phyloP scores from a whole-genome alignment of 23 tunicate species.

The Ciona savignyi region DNA sequence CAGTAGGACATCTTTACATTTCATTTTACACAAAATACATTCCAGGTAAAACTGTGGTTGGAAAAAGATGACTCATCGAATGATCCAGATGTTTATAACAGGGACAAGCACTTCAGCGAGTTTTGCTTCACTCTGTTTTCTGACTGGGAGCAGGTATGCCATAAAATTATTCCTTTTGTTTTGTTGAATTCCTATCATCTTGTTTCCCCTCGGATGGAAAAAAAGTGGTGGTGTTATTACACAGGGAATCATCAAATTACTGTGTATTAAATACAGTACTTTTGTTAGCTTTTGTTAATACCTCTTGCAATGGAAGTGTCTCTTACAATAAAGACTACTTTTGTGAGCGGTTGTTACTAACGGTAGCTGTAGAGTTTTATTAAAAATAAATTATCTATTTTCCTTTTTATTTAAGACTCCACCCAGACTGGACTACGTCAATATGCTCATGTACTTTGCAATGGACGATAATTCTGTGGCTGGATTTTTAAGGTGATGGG shows the following conservation, averaged over 20 bases:
- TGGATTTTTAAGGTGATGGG: conserved; percentile 43
- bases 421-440: conserved; percentile 71
- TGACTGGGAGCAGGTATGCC: conserved; percentile 73
- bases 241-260: not conserved
- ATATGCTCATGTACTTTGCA: conserved; percentile 90
- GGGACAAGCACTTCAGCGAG: conserved; percentile 31
- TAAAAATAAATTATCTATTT: too few relatives aligned
- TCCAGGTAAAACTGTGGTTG: conserved; percentile 42
- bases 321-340: too few relatives aligned
- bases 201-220: too few relatives aligned
- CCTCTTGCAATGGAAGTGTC: not conserved
- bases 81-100: conserved; percentile 33
- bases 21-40: too few relatives aligned
- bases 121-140: conserved; percentile 69
- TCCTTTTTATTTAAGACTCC: too few relatives aligned
- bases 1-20: too few relatives aligned
- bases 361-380: too few relatives aligned
- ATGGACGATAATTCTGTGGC: conserved; percentile 56
- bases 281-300: not conserved
- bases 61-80: not conserved
- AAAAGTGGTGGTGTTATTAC: too few relatives aligned
- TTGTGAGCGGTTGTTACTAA: too few relatives aligned
- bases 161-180: too few relatives aligned
- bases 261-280: not conserved
- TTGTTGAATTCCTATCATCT: too few relatives aligned